Conservation (phyloP, 2,888 invertebrate species). For the Merodon equestris region DNA sequence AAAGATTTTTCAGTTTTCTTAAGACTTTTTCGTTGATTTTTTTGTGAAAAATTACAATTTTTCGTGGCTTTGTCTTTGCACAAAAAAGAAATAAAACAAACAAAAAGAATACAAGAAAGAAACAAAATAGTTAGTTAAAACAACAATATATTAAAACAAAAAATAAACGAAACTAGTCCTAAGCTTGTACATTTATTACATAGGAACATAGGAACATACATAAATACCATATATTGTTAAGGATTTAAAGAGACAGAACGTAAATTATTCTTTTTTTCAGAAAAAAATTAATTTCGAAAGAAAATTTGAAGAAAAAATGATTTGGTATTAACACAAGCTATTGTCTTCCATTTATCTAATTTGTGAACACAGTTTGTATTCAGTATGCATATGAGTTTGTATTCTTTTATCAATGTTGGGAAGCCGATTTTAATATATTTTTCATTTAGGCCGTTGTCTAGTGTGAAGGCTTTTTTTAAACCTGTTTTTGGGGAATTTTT, state of each 20-base stretch:
- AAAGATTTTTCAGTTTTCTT: constrained; percentile 18
- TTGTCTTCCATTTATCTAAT: constrained; percentile 65
- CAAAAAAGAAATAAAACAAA: constrained; percentile 58
- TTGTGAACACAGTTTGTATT: neutral
- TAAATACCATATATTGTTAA: too few species aligned
- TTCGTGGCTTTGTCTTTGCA: constrained; percentile 71
- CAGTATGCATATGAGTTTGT: too few species aligned
- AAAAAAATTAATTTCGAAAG: constrained; percentile 29
- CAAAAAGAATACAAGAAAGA: too few species aligned
- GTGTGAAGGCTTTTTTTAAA: too few species aligned
- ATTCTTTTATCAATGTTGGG: too few species aligned
- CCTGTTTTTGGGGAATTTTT: too few species aligned
- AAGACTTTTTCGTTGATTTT: constrained; percentile 44
- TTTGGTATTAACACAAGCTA: constrained; percentile 43
- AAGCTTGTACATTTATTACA: constrained; percentile 45
- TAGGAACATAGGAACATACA: neutral
- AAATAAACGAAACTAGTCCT: constrained; percentile 59
- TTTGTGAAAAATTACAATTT: constrained; percentile 62
- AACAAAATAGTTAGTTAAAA: too few species aligned
- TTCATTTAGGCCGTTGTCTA: too few species aligned
- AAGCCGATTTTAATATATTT: too few species aligned
- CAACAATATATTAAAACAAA: constrained; percentile 39
- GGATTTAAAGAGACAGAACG: constrained; percentile 6
- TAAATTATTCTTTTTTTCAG: constrained; percentile 1
- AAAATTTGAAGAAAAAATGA: constrained; percentile 21